Conservation (phyloP, 92 coral and sea anemone species). For the Galaxea fascicularis region DNA sequence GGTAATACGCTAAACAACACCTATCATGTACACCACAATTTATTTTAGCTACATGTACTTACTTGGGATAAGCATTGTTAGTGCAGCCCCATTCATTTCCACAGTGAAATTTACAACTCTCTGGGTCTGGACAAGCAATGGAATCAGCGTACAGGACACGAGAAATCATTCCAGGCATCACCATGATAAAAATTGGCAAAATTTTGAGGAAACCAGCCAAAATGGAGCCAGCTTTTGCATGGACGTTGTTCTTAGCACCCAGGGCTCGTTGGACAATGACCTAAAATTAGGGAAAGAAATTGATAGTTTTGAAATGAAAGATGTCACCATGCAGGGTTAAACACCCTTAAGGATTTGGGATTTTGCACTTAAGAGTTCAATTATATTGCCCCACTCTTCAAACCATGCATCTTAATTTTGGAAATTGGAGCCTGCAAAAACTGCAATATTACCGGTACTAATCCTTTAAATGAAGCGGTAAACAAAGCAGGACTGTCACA, state of each 20-base stretch:
- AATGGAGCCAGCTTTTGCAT: constrained; percentile 92
- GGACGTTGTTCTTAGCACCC: constrained; percentile 87
- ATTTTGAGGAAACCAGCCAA: constrained; percentile 91
- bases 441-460: too few relatives aligned
- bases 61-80: constrained; percentile 98
- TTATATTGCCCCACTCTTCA: too few relatives aligned
- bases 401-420: too few relatives aligned
- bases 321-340: neutral
- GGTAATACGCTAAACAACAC: too few relatives aligned
- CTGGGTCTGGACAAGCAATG: constrained; percentile 89
- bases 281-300: constrained; percentile 33
- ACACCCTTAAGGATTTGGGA: neutral
- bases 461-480: too few relatives aligned
- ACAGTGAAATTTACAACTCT: constrained; percentile 75
- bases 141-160: constrained; percentile 88
- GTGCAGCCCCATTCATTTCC: constrained; percentile 89
- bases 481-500: too few relatives aligned
- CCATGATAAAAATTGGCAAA: constrained; percentile 98
- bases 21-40: too few relatives aligned
- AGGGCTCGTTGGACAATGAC: constrained; percentile 96
- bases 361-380: too few relatives aligned
- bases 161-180: constrained; percentile 98
- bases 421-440: too few relatives aligned
- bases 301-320: neutral
- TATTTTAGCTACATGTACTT: constrained; percentile 12